Base-by-base conservation (phyloP, 2,113 vertebrate species). In the Calyptomena viridis region DNA sequence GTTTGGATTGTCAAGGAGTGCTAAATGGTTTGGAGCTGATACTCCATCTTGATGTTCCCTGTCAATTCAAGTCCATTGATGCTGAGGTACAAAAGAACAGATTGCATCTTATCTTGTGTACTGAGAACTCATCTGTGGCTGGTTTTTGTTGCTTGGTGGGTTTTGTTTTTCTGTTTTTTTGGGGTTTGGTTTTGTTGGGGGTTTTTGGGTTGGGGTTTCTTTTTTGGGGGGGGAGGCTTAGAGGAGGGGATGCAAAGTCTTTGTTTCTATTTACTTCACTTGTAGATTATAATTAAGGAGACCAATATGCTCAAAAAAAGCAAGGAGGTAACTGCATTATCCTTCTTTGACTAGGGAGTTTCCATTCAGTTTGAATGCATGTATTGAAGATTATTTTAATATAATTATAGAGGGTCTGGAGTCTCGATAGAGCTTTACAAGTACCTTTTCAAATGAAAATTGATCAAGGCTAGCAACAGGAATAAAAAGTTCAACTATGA, bases 401-500 rank as follows among this genome's bases (percentile, higher is more conserved):
- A 62, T 66, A 93, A 96, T 96, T 94, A 78, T 47, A 78, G 28
- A 37, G 55, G 6, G 1, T 20, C 89, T 95, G 88, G 67, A 58
- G n/a, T 73, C 74, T 94, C 68, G 44, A 62, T 53, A 91, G 73
- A 64, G 24, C 50, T 59, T 90, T 55, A 50, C 28, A 92, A 85
- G 44, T 83, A 90, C 46, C 17, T 93, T 95, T 94, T 95, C 37
- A 84, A 94, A 92, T 49, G 28, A 83, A 80, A 95, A 94, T 64
- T 93, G 56, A 59, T 74, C 44, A 72, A 69, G 50, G 15, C 39
- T 75, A 81, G 60, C 44, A 93, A 71, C 21, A 80, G 39, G 11
- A 94, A 85, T 87, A 77, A 92, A 93, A 94, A 76, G 22, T 87
- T 85, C 23, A 42, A 46, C 28, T 47, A 27, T 47, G 37, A 71